phyloP scores from a whole-genome alignment of 2,888 invertebrate species.

The Coecobrya sp. region DNA sequence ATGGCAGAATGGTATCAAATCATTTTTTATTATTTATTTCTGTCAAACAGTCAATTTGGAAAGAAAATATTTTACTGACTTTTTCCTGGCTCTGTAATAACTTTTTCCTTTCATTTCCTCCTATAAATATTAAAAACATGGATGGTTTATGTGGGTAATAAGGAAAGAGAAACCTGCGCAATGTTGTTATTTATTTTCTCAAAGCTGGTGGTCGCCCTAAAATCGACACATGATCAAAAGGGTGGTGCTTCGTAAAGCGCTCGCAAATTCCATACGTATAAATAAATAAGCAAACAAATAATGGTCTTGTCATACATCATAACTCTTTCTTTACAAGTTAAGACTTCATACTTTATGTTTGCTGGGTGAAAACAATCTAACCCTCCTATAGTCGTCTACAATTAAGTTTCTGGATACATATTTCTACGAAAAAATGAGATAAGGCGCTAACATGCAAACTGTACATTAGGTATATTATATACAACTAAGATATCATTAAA shows the following conservation, averaged over 20 bases:
- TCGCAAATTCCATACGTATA: not conserved
- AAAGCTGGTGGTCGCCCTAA: not conserved
- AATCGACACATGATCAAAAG: not conserved
- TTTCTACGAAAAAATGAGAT: no score
- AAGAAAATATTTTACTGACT: slow-evolving; percentile 50
- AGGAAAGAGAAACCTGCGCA: not conserved
- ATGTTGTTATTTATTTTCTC: not conserved
- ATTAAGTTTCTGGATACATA: not conserved
- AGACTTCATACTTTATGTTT: not conserved
- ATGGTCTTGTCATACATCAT: not conserved
- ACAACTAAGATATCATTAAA: no score
- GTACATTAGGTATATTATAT: no score
- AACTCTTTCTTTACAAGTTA: not conserved
- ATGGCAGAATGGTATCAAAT: not conserved
- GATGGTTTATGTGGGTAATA: not conserved
- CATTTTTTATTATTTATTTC: slow-evolving; percentile 45
- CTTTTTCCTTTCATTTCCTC: slow-evolving; percentile 48
- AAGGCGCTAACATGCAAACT: no score
- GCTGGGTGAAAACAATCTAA: not conserved
- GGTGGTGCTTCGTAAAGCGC: not conserved
- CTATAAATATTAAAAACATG: not conserved
- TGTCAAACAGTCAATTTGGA: slow-evolving; percentile 54
- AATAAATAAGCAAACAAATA: slow-evolving; percentile 4
- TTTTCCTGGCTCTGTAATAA: slow-evolving; percentile 18
- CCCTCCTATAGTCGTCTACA: not conserved